A percentile compares a stretch with the other conserved stretches of the same genome.
These are phyloP conservation scores for Heliornis fulica DNA, from an alignment of 2,113 vertebrate genomes.

Conservation along the genomic window DNA sequence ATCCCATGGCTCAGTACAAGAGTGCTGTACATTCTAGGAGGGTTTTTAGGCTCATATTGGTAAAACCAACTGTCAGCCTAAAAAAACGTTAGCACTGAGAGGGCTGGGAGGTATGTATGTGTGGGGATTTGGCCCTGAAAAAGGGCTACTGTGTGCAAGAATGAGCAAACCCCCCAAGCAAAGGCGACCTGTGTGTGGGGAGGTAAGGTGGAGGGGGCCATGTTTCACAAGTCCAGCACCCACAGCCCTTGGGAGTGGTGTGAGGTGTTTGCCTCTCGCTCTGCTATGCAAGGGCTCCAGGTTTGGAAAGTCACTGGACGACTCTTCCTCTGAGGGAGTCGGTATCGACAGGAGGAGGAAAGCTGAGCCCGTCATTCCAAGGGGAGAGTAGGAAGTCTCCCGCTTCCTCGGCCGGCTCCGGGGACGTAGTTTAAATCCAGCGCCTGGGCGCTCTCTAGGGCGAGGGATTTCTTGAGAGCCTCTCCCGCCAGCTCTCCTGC, in stretches of 20 bases:
- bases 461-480: background rate
- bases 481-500: background rate
- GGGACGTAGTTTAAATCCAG: background rate
- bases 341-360: background rate
- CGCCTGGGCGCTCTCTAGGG: background rate
- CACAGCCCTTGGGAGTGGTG: background rate
- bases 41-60: background rate
- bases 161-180: rapidly evolving
- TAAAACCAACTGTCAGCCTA: background rate
- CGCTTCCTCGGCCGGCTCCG: background rate
- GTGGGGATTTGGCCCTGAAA: rapidly evolving
- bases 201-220: background rate
- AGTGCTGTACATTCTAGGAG: background rate
- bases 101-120: rapidly evolving
- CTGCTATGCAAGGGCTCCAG: background rate
- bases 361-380: background rate
- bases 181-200: background rate
- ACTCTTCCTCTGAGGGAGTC: background rate
- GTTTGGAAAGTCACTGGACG: background rate
- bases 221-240: background rate
- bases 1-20: background rate
- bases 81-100: rapidly evolving
- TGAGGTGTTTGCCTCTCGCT: background rate
- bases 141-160: rapidly evolving
- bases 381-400: background rate